These are phyloP conservation scores for Galerucella calmariensis DNA, from an alignment of 2,888 invertebrate species.

Conservation along the genomic window DNA sequence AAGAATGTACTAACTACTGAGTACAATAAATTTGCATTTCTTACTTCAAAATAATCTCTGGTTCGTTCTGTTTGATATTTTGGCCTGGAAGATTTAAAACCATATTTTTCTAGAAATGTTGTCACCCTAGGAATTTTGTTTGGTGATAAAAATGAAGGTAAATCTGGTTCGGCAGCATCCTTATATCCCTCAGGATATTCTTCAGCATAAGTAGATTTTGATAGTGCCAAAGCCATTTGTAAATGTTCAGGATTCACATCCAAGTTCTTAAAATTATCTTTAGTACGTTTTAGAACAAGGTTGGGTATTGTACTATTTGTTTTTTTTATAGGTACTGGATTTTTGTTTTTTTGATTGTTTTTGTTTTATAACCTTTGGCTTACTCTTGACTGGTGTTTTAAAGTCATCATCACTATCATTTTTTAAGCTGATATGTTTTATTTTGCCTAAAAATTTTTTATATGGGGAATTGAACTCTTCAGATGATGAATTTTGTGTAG, in stretches of 20 bases:
- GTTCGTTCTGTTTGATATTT: conserved; percentile 33
- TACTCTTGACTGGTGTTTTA: conserved; percentile 50
- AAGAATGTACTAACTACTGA: neutral
- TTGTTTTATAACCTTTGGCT: conserved; percentile 42
- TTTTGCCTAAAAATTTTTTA: conserved; percentile 49
- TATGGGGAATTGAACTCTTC: conserved; percentile 51
- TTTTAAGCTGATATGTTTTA: conserved; percentile 44
- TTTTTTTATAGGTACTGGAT: conserved; percentile 28
- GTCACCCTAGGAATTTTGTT: conserved; percentile 60
- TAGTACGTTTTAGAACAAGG: conserved; percentile 64
- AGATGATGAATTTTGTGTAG: conserved; percentile 28
- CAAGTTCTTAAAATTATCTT: conserved; percentile 64
- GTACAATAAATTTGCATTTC: conserved; percentile 14
- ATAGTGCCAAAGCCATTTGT: conserved; percentile 75
- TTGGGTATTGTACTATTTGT: conserved; percentile 50
- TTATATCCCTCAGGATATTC: conserved; percentile 39
- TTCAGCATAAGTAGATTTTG: conserved; percentile 67
- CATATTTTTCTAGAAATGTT: conserved; percentile 72
- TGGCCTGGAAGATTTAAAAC: conserved; percentile 65
- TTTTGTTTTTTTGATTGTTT: conserved; percentile 44
- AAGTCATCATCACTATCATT: conserved; percentile 57
- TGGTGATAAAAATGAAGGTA: conserved; percentile 34
- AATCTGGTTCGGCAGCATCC: conserved; percentile 35
- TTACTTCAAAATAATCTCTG: conserved; percentile 33
- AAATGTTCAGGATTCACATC: conserved; percentile 75